A percentile compares a stretch with the other conserved stretches of the same genome.
Conservation (phyloP, 1,140 invertebrate genomes). For the Oncopeltus fasciatus region DNA sequence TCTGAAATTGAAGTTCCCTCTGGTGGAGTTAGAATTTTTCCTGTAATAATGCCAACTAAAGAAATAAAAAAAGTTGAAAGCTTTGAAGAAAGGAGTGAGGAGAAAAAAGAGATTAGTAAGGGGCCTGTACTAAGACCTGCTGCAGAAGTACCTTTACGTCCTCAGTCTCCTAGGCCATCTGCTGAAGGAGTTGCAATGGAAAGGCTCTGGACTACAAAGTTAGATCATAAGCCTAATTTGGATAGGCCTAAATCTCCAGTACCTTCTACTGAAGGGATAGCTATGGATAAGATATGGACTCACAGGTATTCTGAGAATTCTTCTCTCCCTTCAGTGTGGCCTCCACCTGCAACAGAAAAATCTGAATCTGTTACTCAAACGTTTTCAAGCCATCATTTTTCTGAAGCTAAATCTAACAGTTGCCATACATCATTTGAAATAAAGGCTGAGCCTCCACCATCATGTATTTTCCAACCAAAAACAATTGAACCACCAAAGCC, state of each 20-base stretch:
- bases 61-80: slow-evolving; percentile 17
- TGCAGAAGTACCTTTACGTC: slow-evolving; percentile 16
- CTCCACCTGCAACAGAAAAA: slow-evolving; percentile 25
- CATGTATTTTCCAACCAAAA: background rate
- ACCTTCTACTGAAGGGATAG: slow-evolving; percentile 26
- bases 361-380: background rate
- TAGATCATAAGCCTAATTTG: background rate
- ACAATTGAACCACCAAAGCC: background rate
- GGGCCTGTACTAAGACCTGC: slow-evolving; percentile 9
- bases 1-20: slow-evolving; percentile 42
- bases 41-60: slow-evolving; percentile 27
- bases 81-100: slow-evolving; percentile 16
- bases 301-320: slow-evolving; percentile 35
- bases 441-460: background rate
- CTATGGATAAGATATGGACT: slow-evolving; percentile 32
- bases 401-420: background rate
- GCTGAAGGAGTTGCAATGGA: slow-evolving; percentile 45
- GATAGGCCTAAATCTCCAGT: slow-evolving; percentile 19
- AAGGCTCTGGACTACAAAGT: slow-evolving; percentile 35
- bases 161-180: slow-evolving; percentile 35
- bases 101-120: slow-evolving; percentile 7
- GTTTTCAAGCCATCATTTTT: background rate
- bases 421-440: background rate
- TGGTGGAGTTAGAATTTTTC: slow-evolving; percentile 46
- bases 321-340: slow-evolving; percentile 35